These are phyloP conservation scores for Zapus hudsonius DNA, from an alignment of 2,113 vertebrate species.

Conservation along the genomic window DNA sequence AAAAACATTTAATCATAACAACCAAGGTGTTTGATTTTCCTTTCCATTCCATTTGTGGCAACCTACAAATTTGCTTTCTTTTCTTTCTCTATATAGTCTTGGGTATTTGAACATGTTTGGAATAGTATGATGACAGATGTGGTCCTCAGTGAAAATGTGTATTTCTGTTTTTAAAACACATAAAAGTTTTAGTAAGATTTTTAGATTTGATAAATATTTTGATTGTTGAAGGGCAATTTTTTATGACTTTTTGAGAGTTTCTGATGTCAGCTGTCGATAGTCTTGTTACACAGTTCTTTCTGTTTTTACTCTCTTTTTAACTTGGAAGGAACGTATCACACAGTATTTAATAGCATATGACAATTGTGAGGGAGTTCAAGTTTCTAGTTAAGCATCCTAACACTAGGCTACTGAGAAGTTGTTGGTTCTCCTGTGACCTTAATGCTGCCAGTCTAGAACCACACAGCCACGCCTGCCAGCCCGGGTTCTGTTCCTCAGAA, in stretches of 20 bases:
- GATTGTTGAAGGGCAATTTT: not conserved
- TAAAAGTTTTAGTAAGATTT: not conserved
- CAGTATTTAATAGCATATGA: not conserved
- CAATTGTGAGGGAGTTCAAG: not conserved
- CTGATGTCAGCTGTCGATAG: not conserved
- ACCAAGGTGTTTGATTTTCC: too few species aligned
- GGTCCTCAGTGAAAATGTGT: not conserved
- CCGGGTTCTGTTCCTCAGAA: too few species aligned
- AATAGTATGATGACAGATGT: not conserved
- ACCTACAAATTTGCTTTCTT: not conserved
- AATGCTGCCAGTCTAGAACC: not conserved
- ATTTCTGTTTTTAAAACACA: not conserved
- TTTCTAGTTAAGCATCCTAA: not conserved
- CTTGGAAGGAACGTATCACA: not conserved
- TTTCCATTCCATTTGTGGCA: too few species aligned
- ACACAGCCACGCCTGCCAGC: not conserved
- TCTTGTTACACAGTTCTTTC: not conserved
- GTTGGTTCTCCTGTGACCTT: not conserved
- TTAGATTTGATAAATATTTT: not conserved
- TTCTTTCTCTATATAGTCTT: not conserved
- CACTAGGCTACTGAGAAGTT: not conserved
- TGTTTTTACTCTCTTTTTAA: not conserved
- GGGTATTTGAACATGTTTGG: not conserved
- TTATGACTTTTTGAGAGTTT: not conserved
- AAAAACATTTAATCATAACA: too few species aligned